Evolutionary conservation across 2,113 vertebrate species (phyloP), one percentile per base, ranked within the genome.

Genomic region (Neolamprologus sp.): DNA sequence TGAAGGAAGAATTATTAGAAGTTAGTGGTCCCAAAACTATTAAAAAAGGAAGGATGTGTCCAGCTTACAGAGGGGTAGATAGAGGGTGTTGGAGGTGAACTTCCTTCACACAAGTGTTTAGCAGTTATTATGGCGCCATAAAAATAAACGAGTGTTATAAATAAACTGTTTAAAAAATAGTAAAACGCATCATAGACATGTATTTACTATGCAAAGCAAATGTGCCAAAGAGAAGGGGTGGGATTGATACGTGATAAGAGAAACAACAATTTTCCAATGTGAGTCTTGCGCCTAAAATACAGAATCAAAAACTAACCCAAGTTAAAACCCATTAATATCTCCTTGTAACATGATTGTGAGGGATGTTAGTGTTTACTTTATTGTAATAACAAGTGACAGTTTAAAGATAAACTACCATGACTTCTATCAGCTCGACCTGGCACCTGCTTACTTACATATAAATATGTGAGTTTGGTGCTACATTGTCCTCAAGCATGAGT

Each of bases 111-210:
- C 23, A 75, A 0, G 23, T 49, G 26, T 33, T 51, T n/a, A 51
- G 10, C 45, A 78, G 45, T 78, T 51, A 51, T 51, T 78, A 78
- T 0, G 0, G 73, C 10, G 0, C 73, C 73, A 19, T 51, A 31
- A 3, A n/a, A 31, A 78, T 49, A 49, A 78, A n/a, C 2, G 7
- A n/a, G 16, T 51, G 45, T 51, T 78, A 31, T 28, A 58, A 58
- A 58, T 58, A 58, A 58, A 13, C 45, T n/a, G 7, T n/a, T n/a
- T 5, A 26, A 33, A 78, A 78, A 78, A 31, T 19, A 78, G 16
- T 28, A 49, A 78, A 12, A 49, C 0, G 2, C 71, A 49, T 49
- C 23, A 49, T 3, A 47, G 40, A 75, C 68, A 47, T 75, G 0
- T 9, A 7, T 17, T 45, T 73, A 26, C 1, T 10, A 28, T 17